A percentile compares a stretch with the other conserved stretches of the same genome.
Evolutionary conservation across 2,888 invertebrate genomes (phyloP).

Genomic region (Himalopsyche kuldschensis): DNA sequence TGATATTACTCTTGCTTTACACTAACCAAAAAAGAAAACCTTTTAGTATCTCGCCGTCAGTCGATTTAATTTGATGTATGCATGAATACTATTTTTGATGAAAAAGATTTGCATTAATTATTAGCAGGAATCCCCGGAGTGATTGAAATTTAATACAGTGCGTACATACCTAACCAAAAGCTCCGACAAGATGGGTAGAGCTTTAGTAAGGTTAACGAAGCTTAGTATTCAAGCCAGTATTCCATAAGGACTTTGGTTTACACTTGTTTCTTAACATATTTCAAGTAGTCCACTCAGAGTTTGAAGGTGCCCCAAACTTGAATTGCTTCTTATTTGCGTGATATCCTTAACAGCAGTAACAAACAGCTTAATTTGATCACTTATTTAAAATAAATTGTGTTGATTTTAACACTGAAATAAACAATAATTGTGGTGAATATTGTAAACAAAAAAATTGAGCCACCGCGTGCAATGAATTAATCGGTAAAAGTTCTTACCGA

Average conservation of each 20-base stretch:
- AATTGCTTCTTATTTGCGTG: background rate
- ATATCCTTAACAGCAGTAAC: background rate
- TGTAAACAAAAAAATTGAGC: no score
- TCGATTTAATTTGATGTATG: background rate
- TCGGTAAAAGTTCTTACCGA: no score
- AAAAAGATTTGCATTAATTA: background rate
- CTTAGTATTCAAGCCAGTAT: background rate
- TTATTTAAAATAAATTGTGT: no score
- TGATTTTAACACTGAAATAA: no score
- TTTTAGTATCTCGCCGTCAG: background rate
- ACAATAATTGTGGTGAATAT: no score
- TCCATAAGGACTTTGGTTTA: background rate
- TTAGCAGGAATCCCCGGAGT: background rate
- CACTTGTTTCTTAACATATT: background rate
- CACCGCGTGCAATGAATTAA: no score
- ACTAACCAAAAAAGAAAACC: no score
- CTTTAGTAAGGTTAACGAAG: background rate
- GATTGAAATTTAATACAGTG: background rate
- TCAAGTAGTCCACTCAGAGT: background rate
- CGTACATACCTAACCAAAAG: background rate
- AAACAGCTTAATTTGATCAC: no score
- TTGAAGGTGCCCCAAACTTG: background rate
- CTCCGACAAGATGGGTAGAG: background rate
- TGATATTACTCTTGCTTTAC: no score
- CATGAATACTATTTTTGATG: background rate